Evolutionary conservation across 2,113 vertebrate species (phyloP).

Genomic region (Cacatua alba): DNA sequence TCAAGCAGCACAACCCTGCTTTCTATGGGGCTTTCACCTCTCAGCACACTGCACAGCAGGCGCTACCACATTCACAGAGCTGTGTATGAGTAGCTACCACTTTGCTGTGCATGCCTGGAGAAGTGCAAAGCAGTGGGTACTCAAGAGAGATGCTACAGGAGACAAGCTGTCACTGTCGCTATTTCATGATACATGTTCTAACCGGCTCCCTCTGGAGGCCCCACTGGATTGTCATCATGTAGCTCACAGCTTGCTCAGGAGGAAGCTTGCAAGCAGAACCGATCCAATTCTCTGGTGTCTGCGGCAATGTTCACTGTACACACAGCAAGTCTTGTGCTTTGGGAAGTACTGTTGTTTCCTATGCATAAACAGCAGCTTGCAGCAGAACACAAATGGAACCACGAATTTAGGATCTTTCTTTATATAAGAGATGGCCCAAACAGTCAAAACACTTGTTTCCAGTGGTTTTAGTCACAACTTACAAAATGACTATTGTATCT

Average conservation of each 20-base stretch:
- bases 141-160: background rate
- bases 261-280: background rate
- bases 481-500: background rate
- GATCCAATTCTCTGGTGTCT: background rate
- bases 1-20: background rate
- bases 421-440: background rate
- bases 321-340: background rate
- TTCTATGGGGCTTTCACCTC: too few relatives aligned
- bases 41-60: background rate
- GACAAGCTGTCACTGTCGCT: background rate
- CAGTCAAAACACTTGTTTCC: background rate
- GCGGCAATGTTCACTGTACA: background rate
- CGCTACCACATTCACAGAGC: background rate
- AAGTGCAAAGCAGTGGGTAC: background rate
- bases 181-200: background rate
- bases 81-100: background rate
- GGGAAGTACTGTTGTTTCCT: background rate
- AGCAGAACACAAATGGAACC: background rate
- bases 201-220: background rate
- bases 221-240: background rate
- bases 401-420: background rate
- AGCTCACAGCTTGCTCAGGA: background rate
- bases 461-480: background rate
- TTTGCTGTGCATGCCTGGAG: background rate
- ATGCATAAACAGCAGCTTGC: background rate